Evolutionary conservation across 1,140 invertebrate genomes (phyloP).

Genomic region (Bombus ignitus): DNA sequence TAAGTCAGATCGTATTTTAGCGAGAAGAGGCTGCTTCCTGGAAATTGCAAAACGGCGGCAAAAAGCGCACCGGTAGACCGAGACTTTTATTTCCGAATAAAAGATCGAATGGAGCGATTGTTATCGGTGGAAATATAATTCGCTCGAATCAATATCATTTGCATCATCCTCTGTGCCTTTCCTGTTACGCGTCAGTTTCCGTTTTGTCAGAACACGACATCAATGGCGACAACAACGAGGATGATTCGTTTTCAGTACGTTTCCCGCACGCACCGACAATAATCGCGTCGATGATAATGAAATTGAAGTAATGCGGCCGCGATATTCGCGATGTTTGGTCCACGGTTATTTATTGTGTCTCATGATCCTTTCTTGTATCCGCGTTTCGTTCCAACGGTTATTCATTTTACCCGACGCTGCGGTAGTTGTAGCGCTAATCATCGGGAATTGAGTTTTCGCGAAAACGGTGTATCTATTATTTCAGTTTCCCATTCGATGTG

Average conservation of each 20-base stretch:
- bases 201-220: slow-evolving; percentile 19
- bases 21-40: too few species aligned
- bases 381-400: neutral
- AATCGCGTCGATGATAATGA: slow-evolving; percentile 43
- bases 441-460: neutral
- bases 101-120: slow-evolving; percentile 27
- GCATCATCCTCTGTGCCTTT: slow-evolving; percentile 30
- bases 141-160: slow-evolving; percentile 36
- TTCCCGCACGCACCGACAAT: neutral
- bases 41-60: too few species aligned
- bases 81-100: too few species aligned
- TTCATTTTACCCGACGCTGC: too few species aligned
- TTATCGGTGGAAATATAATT: slow-evolving; percentile 38
- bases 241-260: slow-evolving; percentile 38
- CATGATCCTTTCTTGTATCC: neutral
- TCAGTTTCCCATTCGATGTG: too few species aligned
- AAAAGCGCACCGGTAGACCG: too few species aligned
- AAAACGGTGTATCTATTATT: neutral
- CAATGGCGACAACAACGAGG: slow-evolving; percentile 24
- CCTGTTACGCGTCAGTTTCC: slow-evolving; percentile 34
- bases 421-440: slow-evolving; percentile 10
- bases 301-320: slow-evolving; percentile 27
- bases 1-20: too few species aligned
- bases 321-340: neutral
- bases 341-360: slow-evolving; percentile 17